Base-by-base conservation (phyloP, 2,888 invertebrate genomes). In the Sepioteuthis lessoniana region DNA sequence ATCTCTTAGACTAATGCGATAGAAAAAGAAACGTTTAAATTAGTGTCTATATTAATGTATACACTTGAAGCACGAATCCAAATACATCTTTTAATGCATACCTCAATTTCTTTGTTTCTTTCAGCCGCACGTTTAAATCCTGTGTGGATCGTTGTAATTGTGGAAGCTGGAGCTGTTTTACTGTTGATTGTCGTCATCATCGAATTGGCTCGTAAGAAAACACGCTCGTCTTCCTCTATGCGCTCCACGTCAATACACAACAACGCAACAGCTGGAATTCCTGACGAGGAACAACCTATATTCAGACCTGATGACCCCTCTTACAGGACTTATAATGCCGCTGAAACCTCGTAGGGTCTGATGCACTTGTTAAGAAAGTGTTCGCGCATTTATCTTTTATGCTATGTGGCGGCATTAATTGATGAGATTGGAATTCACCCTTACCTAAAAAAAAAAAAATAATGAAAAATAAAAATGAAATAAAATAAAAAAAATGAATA, bases 81-180 rank as follows among this genome's bases (percentile, higher is more conserved):
- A 90, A 90, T 38, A 90, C 90, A 35, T 90, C n/a, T 90, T 90
- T 50, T 31, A 60, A 60, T 93, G 28, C n/a, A 28, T 47, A 2
- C 35, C 7, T 60, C 13, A 60, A 19, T 93, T 93, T 93, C 37
- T 93, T 28, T 37, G 13, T 38, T 37, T 60, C 35, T 93, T 93
- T 21, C 93, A 93, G 93, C 25, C 19, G 35, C 37, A 8, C 38
- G 37, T 19, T 37, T 93, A 35, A 93, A 55, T 38, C 93, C 93
- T 50, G 60, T 93, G n/a, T 93, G 93, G 93, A 93, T 93, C 19
- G 38, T 93, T 5, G 93, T 93, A 8, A 93, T 93, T 31, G 93
- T 93, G 1, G 93, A 93, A 60, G 93, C 55, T 10, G 93, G 93
- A 25, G 31, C 55, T 5, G 47, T 93, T 38, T 55, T 93, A 50